phyloP scores from a whole-genome alignment of 2,797 vertebrate species.

The Cossypha heuglini region DNA sequence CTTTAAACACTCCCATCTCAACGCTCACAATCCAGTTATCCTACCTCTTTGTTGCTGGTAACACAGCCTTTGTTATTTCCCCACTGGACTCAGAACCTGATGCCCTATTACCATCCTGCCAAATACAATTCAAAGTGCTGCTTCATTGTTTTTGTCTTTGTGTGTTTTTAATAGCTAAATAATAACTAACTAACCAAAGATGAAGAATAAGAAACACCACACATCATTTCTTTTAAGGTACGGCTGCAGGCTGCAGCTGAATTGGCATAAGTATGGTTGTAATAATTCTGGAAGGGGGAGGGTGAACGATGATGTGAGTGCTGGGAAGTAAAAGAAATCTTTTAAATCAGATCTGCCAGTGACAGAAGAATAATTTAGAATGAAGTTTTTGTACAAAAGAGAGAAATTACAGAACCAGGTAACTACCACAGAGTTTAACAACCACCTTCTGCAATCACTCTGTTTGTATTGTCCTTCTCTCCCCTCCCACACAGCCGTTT shows the following conservation, averaged over 20 bases:
- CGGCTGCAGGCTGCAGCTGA: neutral
- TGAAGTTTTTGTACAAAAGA: conserved; percentile 12
- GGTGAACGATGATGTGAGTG: neutral
- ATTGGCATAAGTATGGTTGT: neutral
- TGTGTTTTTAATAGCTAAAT: neutral
- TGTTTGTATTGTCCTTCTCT: conserved; percentile 47
- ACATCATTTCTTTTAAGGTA: neutral
- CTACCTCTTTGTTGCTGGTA: neutral
- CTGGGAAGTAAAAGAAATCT: conserved; percentile 13
- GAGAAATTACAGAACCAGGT: neutral
- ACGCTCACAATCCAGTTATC: neutral
- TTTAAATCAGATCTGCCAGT: conserved; percentile 24
- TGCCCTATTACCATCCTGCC: neutral
- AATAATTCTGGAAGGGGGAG: neutral
- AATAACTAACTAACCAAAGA: neutral
- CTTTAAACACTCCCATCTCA: neutral
- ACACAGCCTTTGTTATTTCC: neutral
- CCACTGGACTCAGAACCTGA: neutral
- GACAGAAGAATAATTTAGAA: conserved; percentile 37
- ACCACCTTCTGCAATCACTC: conserved; percentile 18
- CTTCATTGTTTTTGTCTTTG: neutral
- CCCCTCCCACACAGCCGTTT: neutral
- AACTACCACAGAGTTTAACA: conserved; percentile 22
- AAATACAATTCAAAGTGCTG: neutral
- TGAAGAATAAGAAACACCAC: neutral